Evolutionary conservation across 2,888 invertebrate species (phyloP).

Genomic region (Drosophila recens): DNA sequence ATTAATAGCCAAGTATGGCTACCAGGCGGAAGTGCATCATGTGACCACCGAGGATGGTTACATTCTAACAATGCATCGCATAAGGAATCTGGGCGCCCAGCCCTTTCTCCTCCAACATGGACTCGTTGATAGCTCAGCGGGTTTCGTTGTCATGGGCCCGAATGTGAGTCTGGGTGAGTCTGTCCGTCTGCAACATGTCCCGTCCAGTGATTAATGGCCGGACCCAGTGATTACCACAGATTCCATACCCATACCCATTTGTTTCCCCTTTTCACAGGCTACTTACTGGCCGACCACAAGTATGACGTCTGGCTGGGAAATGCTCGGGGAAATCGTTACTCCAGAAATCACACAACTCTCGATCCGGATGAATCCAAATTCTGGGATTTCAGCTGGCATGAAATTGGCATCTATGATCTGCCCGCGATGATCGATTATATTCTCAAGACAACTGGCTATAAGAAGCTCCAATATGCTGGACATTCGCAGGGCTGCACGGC

Average conservation of each 20-base stretch:
- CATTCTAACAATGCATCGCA: slow-evolving; percentile 90
- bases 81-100: slow-evolving; percentile 87
- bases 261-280: slow-evolving; percentile 70
- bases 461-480: slow-evolving; percentile 87
- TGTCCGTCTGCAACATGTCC: slow-evolving; percentile 6
- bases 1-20: slow-evolving; percentile 88
- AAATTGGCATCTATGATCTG: slow-evolving; percentile 93
- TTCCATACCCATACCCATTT: not conserved
- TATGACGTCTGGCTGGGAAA: slow-evolving; percentile 85
- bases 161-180: slow-evolving; percentile 86
- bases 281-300: slow-evolving; percentile 86
- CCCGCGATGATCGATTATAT: slow-evolving; percentile 93
- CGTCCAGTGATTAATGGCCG: slow-evolving; percentile 55
- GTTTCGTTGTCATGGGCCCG: slow-evolving; percentile 91
- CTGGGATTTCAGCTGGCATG: slow-evolving; percentile 93
- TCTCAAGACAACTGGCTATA: slow-evolving; percentile 85
- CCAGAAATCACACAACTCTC: slow-evolving; percentile 82
- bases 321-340: slow-evolving; percentile 84
- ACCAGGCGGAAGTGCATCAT: slow-evolving; percentile 88
- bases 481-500: slow-evolving; percentile 90
- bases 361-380: slow-evolving; percentile 85
- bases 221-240: slow-evolving; percentile 47
- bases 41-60: slow-evolving; percentile 92
- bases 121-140: slow-evolving; percentile 90
- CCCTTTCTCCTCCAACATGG: slow-evolving; percentile 90